phyloP scores from a whole-genome alignment of 1,140 invertebrate genomes.

The Galleria mellonella region DNA sequence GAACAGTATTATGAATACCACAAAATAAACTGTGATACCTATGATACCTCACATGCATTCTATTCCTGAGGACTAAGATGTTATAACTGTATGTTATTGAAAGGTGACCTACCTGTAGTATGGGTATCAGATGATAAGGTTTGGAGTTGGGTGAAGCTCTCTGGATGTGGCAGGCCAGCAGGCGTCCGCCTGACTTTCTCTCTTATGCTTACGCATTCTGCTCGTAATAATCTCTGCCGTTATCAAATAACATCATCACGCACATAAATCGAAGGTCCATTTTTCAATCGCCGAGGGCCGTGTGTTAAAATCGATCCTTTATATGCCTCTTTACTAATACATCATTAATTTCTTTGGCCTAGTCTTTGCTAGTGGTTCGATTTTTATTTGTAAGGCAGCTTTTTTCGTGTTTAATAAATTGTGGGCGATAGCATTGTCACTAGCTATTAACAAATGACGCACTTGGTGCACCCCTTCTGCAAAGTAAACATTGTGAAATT shows the following conservation, averaged over 20 bases:
- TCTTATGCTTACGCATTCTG: conserved; percentile 72
- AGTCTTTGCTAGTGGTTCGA: conserved; percentile 57
- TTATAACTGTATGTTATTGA: no score
- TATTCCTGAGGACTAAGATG: no score
- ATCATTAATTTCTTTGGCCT: conserved; percentile 70
- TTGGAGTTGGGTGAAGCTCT: conserved; percentile 49
- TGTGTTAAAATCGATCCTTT: conserved; percentile 66
- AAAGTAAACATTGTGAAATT: conserved; percentile 41
- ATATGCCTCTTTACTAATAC: conserved; percentile 54
- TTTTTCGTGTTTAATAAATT: conserved; percentile 49
- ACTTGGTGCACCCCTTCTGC: conserved; percentile 67
- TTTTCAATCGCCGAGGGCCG: conserved; percentile 66
- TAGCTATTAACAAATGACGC: conserved; percentile 61
- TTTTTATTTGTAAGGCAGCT: conserved; percentile 32
- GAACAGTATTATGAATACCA: no score
- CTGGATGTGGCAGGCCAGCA: conserved; percentile 59
- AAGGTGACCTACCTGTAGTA: conserved; percentile 37
- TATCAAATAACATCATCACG: conserved; percentile 57
- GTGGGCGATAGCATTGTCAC: conserved; percentile 66
- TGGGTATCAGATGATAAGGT: conserved; percentile 54
- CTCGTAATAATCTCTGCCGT: conserved; percentile 51
- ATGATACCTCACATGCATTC: no score
- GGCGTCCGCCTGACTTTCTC: conserved; percentile 60
- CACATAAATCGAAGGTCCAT: conserved; percentile 67
- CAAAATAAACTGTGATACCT: no score